Evolutionary conservation across 2,888 invertebrate species (phyloP).

Genomic region (Ischnus inquisitorius): DNA sequence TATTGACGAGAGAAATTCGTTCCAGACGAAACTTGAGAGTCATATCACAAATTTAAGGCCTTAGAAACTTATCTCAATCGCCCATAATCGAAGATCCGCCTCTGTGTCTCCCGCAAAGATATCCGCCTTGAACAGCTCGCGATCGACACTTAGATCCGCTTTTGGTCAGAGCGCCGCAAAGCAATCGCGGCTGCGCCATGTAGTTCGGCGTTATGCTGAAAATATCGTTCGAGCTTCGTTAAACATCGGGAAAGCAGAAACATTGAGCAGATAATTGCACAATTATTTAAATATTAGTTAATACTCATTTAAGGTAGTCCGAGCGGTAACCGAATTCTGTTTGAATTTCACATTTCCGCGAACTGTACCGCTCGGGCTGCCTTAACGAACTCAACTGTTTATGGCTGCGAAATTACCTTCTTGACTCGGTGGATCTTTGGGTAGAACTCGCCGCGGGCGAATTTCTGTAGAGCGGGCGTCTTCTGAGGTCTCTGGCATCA

Average conservation of each 20-base stretch:
- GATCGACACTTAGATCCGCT: slow-evolving; percentile 77
- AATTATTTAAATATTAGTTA: background rate
- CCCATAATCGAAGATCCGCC: slow-evolving; percentile 73
- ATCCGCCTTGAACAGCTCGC: slow-evolving; percentile 67
- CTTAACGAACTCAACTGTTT: no score
- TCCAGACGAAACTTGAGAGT: background rate
- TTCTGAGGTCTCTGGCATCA: slow-evolving; percentile 73
- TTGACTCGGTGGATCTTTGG: slow-evolving; percentile 61
- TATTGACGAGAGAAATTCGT: slow-evolving; percentile 8
- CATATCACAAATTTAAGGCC: slow-evolving; percentile 7
- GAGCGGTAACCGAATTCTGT: no score
- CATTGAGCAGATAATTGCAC: background rate
- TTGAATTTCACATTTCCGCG: no score
- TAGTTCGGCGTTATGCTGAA: slow-evolving; percentile 74
- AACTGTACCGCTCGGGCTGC: no score
- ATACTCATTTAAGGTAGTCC: background rate
- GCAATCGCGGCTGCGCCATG: slow-evolving; percentile 43
- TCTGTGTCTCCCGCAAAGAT: slow-evolving; percentile 75
- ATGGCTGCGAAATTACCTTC: slow-evolving; percentile 78
- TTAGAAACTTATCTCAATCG: slow-evolving; percentile 60
- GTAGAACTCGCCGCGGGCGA: slow-evolving; percentile 42
- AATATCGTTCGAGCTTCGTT: slow-evolving; percentile 36
- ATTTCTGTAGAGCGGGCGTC: slow-evolving; percentile 57
- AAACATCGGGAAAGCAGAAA: background rate
- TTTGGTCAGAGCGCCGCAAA: slow-evolving; percentile 78